phyloP scores from a whole-genome alignment of 1,140 invertebrate genomes.

The Diorhabda sublineata region DNA sequence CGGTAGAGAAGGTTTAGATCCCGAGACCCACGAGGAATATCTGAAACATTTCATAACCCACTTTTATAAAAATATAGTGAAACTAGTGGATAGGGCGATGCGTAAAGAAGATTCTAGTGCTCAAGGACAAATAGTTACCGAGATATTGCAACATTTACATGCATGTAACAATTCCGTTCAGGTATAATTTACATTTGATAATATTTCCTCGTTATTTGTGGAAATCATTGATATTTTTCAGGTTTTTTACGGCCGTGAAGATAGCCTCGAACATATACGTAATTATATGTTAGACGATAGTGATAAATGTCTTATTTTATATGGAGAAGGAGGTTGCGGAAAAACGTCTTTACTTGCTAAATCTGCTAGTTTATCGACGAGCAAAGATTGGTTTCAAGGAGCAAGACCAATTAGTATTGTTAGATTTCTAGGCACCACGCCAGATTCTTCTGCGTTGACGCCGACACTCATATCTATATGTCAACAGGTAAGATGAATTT shows the following conservation, averaged over 20 bases:
- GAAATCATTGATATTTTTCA: conserved; percentile 31
- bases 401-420: conserved; percentile 82
- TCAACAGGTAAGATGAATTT: conserved; percentile 66
- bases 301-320: conserved; percentile 87
- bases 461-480: conserved; percentile 94
- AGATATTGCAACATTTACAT: conserved; percentile 94
- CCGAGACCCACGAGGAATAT: conserved; percentile 91
- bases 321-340: conserved; percentile 92
- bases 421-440: conserved; percentile 93
- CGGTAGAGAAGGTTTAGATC: conserved; percentile 88
- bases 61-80: conserved; percentile 92
- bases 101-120: conserved; percentile 91
- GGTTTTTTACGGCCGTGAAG: conserved; percentile 92
- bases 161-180: conserved; percentile 95
- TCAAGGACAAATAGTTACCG: conserved; percentile 90
- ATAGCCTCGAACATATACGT: conserved; percentile 76
- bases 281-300: conserved; percentile 81
- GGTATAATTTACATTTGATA: conserved; percentile 42
- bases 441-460: conserved; percentile 90
- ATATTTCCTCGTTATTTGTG: background rate
- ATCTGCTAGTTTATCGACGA: conserved; percentile 74
- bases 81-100: conserved; percentile 90
- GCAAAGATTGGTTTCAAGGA: conserved; percentile 65
- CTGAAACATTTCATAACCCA: conserved; percentile 92
- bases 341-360: conserved; percentile 96